These are phyloP conservation scores for Vidua macroura DNA, from an alignment of 2,113 vertebrate species.

Conservation along the genomic window DNA sequence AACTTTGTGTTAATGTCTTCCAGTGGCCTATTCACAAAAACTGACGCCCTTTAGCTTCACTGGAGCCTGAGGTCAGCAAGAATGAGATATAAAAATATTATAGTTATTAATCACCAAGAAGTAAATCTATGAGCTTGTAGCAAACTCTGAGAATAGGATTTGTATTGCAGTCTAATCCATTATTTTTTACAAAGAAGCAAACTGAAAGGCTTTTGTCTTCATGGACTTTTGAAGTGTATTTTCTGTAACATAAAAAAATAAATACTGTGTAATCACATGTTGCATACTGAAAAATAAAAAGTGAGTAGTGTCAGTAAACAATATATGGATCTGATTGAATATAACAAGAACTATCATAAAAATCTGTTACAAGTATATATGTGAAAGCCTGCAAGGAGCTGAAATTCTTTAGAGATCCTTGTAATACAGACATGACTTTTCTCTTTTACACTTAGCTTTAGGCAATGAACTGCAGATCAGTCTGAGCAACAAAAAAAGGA, in stretches of 20 bases:
- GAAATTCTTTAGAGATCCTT: background rate
- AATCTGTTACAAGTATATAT: background rate
- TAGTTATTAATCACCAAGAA: background rate
- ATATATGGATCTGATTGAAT: background rate
- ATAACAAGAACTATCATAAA: background rate
- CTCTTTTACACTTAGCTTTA: background rate
- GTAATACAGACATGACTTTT: background rate
- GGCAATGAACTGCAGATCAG: background rate
- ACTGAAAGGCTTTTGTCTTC: background rate
- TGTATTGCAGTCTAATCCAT: background rate
- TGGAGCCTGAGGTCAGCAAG: background rate
- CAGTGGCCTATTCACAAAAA: background rate
- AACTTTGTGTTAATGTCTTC: background rate
- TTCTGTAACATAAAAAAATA: background rate
- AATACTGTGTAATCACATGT: background rate
- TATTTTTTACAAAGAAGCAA: background rate
- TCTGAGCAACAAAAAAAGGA: background rate
- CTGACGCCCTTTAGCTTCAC: background rate
- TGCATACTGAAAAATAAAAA: background rate
- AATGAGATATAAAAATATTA: background rate
- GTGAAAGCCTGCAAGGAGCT: background rate
- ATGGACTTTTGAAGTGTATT: background rate
- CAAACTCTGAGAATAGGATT: background rate
- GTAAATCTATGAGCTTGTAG: background rate
- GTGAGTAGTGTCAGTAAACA: background rate